These are phyloP conservation scores for Drosophila nr. perissopoda DNA, from an alignment of 2,888 invertebrate species.

Conservation along the genomic window DNA sequence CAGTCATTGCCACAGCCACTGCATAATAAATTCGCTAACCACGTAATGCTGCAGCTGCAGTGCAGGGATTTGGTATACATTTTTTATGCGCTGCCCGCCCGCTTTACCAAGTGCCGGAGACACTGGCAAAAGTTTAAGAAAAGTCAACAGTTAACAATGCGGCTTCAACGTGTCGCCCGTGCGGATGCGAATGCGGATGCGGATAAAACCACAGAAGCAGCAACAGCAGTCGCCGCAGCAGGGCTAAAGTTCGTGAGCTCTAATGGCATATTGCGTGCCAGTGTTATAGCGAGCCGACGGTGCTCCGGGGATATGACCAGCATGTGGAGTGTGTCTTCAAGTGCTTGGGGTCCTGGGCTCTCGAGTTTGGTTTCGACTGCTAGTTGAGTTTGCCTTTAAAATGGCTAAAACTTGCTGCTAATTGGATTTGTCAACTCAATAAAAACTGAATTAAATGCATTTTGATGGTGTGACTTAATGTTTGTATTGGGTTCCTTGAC, in stretches of 20 bases:
- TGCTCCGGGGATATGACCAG: conserved; percentile 44
- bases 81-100: conserved; percentile 78
- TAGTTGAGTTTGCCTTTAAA: conserved; percentile 54
- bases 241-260: conserved; percentile 62
- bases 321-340: conserved; percentile 45
- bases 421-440: conserved; percentile 79
- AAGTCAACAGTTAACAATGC: conserved; percentile 82
- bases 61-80: conserved; percentile 80
- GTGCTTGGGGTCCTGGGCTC: conserved; percentile 18
- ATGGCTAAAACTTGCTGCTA: conserved; percentile 67
- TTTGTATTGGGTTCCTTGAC: conserved; percentile 58
- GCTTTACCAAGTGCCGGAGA: conserved; percentile 56
- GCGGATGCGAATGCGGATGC: conserved; percentile 52
- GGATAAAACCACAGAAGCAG: conserved; percentile 29
- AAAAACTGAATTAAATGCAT: conserved; percentile 77
- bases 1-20: conserved; percentile 58
- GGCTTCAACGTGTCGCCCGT: conserved; percentile 78
- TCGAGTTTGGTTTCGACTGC: conserved; percentile 4
- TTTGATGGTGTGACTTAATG: conserved; percentile 71
- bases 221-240: conserved; percentile 45
- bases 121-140: conserved; percentile 78
- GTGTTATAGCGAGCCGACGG: conserved; percentile 56
- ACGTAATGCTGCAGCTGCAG: conserved; percentile 84
- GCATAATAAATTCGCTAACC: conserved; percentile 84
- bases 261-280: conserved; percentile 72